Base-by-base conservation (phyloP, 2,888 invertebrate species). In the Andrena marginata region DNA sequence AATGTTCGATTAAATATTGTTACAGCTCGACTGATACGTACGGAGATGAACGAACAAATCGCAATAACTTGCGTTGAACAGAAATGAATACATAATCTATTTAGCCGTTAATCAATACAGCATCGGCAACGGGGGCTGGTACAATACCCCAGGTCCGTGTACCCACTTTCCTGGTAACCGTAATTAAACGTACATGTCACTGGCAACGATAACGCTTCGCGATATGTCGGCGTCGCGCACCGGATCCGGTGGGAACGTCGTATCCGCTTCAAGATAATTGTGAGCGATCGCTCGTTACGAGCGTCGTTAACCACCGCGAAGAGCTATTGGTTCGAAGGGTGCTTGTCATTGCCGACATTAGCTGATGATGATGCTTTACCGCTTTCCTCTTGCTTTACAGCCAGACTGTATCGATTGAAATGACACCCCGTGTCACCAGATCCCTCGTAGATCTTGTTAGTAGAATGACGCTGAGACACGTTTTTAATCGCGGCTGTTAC, bases 171-270 rank as follows among this genome's bases (percentile, higher is more conserved):
- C 67, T 54, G 69, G 80, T 56, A 63, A 63, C 62, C 54, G 83
- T 81, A 73, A 86, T 88, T 88, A 88, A 88, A 88, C 76, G 85
- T 85, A 86, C 81, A 80, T 85, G 87, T 81, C 80, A 70, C 72
- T 60, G 77, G 69, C 31, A 54, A 77, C 74, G 78, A 71, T 78
- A 87, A 82, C 69, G 70, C 71, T 29, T 51, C 73, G 72, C 75
- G 87, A 86, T 84, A 71, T 70, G 80, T 65, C 75, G 74, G 79
- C 42, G 65, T 78, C 70, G 60, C 59, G 29, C 77, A 26, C 16
- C 69, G 62, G 62, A 54, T 60, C 60, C 63, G 70, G 51, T 49
- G 75, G 74, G 69, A 83, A 74, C 75, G 63, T 68, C 84, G 60
- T 67, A 69, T 76, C 74, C 77, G 84, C 71, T 85, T 74, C 77